Conservation (phyloP, 92 coral and sea anemone genomes). For the Paramuricea clavata region DNA sequence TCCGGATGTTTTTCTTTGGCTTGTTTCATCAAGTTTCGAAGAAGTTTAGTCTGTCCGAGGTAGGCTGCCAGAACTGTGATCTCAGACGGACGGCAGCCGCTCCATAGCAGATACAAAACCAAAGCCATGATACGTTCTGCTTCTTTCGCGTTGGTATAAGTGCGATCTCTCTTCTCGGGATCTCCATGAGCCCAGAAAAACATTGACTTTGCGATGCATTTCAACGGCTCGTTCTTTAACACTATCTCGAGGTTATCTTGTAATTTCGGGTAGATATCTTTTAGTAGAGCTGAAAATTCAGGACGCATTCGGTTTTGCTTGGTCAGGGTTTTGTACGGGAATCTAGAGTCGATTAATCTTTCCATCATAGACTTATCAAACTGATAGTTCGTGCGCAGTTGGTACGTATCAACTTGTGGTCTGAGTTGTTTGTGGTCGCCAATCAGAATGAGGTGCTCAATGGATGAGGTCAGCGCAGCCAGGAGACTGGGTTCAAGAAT, state of each 20-base stretch:
- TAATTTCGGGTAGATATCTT: conserved; percentile 47
- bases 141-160: conserved; percentile 44
- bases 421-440: conserved; percentile 48
- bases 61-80: conserved; percentile 50
- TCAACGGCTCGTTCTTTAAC: conserved; percentile 20
- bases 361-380: conserved; percentile 71
- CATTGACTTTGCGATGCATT: conserved; percentile 43
- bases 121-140: conserved; percentile 34
- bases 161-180: conserved; percentile 40
- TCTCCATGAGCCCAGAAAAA: conserved; percentile 51
- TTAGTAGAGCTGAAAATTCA: conserved; percentile 47
- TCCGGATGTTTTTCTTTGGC: neutral
- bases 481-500: conserved; percentile 51
- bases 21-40: conserved; percentile 15
- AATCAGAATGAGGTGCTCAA: conserved; percentile 29
- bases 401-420: conserved; percentile 51
- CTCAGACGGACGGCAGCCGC: conserved; percentile 45
- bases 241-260: conserved; percentile 33
- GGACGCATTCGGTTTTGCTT: conserved; percentile 59
- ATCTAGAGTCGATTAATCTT: conserved; percentile 57
- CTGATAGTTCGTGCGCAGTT: conserved; percentile 45
- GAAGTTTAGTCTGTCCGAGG: conserved; percentile 49
- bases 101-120: conserved; percentile 41
- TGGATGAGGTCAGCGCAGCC: conserved; percentile 34
- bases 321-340: conserved; percentile 36